Evolutionary conservation across 2,888 invertebrate genomes (phyloP).

Genomic region (Pollenia amentaria): DNA sequence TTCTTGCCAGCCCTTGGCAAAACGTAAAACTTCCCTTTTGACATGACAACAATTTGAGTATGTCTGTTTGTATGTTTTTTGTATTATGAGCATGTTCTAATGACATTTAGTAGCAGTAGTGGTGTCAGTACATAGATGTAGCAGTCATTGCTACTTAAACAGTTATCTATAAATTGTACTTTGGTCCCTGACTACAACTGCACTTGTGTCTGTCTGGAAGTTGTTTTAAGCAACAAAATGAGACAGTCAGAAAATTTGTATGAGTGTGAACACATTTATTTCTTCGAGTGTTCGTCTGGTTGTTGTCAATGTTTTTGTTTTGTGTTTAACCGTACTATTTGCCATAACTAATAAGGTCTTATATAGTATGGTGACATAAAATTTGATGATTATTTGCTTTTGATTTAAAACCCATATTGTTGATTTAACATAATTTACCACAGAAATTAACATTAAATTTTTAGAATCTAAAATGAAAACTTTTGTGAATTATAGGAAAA

Average conservation of each 20-base stretch:
- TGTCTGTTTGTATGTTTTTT: constrained; percentile 7
- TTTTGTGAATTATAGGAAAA: neutral
- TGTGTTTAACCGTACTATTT: constrained; percentile 66
- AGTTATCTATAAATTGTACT: constrained; percentile 58
- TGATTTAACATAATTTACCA: constrained; percentile 22
- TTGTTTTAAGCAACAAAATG: neutral
- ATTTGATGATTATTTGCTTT: constrained; percentile 62
- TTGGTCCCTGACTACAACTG: constrained; percentile 1
- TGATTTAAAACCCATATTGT: constrained; percentile 66
- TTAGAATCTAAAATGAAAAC: neutral
- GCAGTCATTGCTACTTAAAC: constrained; percentile 66
- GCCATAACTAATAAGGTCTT: constrained; percentile 68
- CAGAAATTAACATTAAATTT: constrained; percentile 41
- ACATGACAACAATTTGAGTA: constrained; percentile 21
- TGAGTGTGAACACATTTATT: constrained; percentile 33
- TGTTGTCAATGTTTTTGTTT: constrained; percentile 64
- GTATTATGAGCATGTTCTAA: constrained; percentile 68
- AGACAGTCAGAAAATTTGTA: constrained; percentile 9
- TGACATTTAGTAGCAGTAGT: constrained; percentile 73
- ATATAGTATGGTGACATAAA: constrained; percentile 57
- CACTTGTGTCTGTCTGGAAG: constrained; percentile 3
- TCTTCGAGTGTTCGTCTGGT: constrained; percentile 29
- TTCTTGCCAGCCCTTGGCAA: neutral
- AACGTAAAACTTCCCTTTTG: neutral
- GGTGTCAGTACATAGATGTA: constrained; percentile 60